Base-by-base conservation (phyloP, 2,888 invertebrate species). In the Sphaeridia pumilis region DNA sequence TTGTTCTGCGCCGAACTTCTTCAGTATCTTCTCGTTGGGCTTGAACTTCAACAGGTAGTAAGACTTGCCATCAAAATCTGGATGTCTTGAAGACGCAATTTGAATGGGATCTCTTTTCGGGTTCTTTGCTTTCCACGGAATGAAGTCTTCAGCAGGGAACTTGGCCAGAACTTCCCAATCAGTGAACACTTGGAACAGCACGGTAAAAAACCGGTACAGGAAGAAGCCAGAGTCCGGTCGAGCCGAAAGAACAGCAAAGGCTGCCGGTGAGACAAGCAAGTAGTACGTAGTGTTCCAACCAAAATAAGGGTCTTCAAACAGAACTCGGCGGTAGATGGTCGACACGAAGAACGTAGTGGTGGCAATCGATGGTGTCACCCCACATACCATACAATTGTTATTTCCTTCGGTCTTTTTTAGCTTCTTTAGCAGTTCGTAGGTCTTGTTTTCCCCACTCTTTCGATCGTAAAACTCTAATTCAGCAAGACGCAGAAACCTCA, bases 101-200 rank as follows among this genome's bases (percentile, higher is more conserved):
- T 25, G 26, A 24, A 20, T 14, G 2, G 21, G 14, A 5, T 48
- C 35, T 34, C 21, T 26, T 4, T n/a, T 3, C n/a, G 12, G 5
- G 12, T 14, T 31, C 24, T 31, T 22, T n/a, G n/a, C n/a, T n/a
- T 44, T 49, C 78, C 79, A 79, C 1, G 86, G 86, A 46, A 83
- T 65, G 68, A 80, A 84, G 45, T 78, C 75, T n/a, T 76, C 72
- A 56, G 78, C 75, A 0, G 81, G 78, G 55, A 82, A 71, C 67
- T 74, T 76, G 2, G 75, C 75, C 14, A 86, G 68, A 20, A 80
- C 67, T 66, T 78, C 72, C 63, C 71, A 74, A 60, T 82, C 75
- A 68, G 85, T 85, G 31, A 86, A 71, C 42, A 79, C 68, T 70
- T 83, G 80, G 66, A 83, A 83, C 22, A 85, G 67, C 25, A 83